These are phyloP conservation scores for Lymantria monacha DNA, from an alignment of 2,888 invertebrate genomes.

Conservation along the genomic window DNA sequence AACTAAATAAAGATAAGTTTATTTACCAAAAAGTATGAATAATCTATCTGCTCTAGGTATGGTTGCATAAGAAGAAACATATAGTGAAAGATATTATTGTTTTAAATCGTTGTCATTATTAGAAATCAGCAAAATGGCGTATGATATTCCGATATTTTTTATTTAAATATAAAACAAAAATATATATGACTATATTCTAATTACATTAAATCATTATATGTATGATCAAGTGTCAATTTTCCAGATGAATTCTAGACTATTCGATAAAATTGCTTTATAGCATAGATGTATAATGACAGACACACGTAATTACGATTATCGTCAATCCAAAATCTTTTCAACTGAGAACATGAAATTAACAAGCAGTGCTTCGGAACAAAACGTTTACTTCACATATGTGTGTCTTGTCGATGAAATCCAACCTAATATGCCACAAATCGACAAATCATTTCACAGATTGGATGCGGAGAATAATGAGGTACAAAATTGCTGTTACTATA, in stretches of 20 bases:
- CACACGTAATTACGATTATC: constrained; percentile 16
- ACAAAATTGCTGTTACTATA: not conserved
- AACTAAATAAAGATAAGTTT: too few species aligned
- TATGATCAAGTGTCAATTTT: constrained; percentile 18
- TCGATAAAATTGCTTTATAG: constrained; percentile 6
- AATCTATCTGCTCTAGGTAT: too few species aligned
- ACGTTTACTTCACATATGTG: constrained; percentile 57
- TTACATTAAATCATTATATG: constrained; percentile 13
- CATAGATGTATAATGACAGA: constrained; percentile 18
- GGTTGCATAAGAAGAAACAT: constrained; percentile 7
- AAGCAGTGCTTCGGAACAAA: constrained; percentile 62
- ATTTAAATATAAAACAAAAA: constrained; percentile 9
- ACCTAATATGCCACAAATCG: constrained; percentile 27
- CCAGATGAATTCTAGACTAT: constrained; percentile 27
- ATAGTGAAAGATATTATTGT: constrained; percentile 18
- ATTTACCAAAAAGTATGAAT: too few species aligned
- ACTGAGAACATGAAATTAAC: constrained; percentile 39
- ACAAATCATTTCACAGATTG: not conserved
- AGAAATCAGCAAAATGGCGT: constrained; percentile 20
- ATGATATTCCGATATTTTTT: constrained; percentile 5
- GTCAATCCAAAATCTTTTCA: constrained; percentile 18
- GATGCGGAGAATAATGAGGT: not conserved
- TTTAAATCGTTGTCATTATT: constrained; percentile 28
- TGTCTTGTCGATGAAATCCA: constrained; percentile 57
- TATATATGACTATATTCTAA: constrained; percentile 22